Conservation (phyloP, 2,888 invertebrate genomes). For the Gymnocheta viridis region DNA sequence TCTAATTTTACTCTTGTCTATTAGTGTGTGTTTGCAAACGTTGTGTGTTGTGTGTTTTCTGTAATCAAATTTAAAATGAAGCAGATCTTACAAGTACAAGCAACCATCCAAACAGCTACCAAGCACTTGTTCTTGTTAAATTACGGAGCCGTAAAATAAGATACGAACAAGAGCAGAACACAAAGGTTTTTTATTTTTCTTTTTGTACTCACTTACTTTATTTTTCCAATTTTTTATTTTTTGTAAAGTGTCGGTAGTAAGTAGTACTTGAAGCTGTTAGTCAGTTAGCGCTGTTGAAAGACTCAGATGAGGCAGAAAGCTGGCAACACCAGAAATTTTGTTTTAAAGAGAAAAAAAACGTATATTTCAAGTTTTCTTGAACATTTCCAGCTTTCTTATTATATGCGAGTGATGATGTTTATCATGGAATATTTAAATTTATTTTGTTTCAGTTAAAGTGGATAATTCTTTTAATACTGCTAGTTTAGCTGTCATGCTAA, state of each 20-base stretch:
- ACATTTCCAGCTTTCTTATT: background rate
- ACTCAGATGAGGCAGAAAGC: slow-evolving; percentile 53
- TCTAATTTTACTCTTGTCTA: slow-evolving; percentile 24
- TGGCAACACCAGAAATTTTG: slow-evolving; percentile 14
- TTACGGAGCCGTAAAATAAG: slow-evolving; percentile 35
- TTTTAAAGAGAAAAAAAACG: background rate
- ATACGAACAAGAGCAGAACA: slow-evolving; percentile 22
- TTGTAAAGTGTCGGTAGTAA: slow-evolving; percentile 60
- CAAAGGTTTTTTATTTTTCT: slow-evolving; percentile 24
- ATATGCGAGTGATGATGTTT: slow-evolving; percentile 10
- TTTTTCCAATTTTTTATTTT: background rate
- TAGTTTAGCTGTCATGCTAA: background rate
- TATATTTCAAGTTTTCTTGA: background rate
- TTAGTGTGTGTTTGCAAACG: slow-evolving; percentile 26
- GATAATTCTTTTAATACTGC: background rate
- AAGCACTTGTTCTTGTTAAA: slow-evolving; percentile 26
- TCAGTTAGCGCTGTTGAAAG: slow-evolving; percentile 48
- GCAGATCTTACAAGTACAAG: slow-evolving; percentile 37
- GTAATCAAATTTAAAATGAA: slow-evolving; percentile 66
- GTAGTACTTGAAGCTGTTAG: slow-evolving; percentile 59
- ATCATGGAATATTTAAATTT: slow-evolving; percentile 26
- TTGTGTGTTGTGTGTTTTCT: slow-evolving; percentile 44
- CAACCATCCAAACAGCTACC: background rate
- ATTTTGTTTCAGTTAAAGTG: background rate
- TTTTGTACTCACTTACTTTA: background rate